phyloP scores from a whole-genome alignment of 2,113 vertebrate species.

The Sapayoa aenigma region DNA sequence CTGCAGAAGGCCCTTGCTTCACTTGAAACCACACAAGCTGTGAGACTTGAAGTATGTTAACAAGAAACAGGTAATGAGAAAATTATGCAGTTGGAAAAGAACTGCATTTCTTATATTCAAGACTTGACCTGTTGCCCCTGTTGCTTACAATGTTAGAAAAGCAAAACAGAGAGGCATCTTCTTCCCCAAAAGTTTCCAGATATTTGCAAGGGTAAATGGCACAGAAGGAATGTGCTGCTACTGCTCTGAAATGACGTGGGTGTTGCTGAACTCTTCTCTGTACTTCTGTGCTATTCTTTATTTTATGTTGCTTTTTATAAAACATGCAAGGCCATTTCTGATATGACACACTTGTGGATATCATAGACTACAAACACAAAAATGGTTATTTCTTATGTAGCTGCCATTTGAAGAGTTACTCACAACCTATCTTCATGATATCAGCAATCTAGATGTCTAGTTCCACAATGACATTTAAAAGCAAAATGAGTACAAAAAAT shows the following conservation, averaged over 20 bases:
- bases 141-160: background rate
- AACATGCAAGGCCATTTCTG: background rate
- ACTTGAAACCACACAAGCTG: background rate
- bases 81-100: background rate
- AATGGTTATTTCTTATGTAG: background rate
- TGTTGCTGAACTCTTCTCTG: background rate
- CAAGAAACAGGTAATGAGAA: background rate
- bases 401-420: background rate
- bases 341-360: background rate
- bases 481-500: background rate
- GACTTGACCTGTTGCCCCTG: background rate
- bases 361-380: background rate
- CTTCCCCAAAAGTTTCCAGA: background rate
- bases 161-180: background rate
- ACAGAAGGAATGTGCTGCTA: background rate
- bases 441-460: background rate
- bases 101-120: background rate
- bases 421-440: background rate
- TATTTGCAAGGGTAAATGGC: background rate
- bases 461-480: background rate
- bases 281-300: background rate
- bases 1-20: background rate
- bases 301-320: background rate
- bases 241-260: background rate
- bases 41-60: background rate